These are phyloP conservation scores for Pristis pectinata DNA, from an alignment of 2,797 vertebrate species.

Conservation along the genomic window DNA sequence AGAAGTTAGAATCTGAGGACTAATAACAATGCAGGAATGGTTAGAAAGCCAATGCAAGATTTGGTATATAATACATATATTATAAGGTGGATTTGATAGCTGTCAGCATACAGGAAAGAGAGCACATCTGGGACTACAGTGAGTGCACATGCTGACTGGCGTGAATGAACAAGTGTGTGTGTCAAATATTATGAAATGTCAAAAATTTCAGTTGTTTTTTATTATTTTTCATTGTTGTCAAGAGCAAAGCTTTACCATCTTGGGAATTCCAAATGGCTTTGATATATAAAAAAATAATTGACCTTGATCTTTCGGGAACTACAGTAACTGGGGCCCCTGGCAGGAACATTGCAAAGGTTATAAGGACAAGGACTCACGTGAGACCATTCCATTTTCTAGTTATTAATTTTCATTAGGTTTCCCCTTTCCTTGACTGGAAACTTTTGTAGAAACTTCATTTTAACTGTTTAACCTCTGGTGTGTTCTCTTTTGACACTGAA, in stretches of 20 bases:
- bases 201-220: conserved; percentile 34
- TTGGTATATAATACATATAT: conserved; percentile 55
- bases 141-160: conserved; percentile 54
- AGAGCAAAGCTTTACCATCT: conserved; percentile 31
- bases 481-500: neutral
- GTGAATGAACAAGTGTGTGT: conserved; percentile 55
- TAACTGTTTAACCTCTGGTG: conserved; percentile 26
- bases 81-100: conserved; percentile 55
- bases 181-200: conserved; percentile 38
- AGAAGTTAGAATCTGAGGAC: conserved; percentile 49
- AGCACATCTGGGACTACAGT: conserved; percentile 62
- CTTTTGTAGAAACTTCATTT: neutral
- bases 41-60: conserved; percentile 56
- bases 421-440: conserved; percentile 16
- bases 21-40: conserved; percentile 54
- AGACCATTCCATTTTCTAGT: conserved; percentile 34
- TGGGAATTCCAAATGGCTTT: conserved; percentile 34
- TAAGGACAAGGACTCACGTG: conserved; percentile 36
- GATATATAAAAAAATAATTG: conserved; percentile 36
- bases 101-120: conserved; percentile 60
- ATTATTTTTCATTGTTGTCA: conserved; percentile 37
- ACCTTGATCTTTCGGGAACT: conserved; percentile 36
- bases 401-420: conserved; percentile 34
- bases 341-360: conserved; percentile 34
- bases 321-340: conserved; percentile 37